phyloP scores from a whole-genome alignment of 2,888 invertebrate species.

The Belgica antarctica region DNA sequence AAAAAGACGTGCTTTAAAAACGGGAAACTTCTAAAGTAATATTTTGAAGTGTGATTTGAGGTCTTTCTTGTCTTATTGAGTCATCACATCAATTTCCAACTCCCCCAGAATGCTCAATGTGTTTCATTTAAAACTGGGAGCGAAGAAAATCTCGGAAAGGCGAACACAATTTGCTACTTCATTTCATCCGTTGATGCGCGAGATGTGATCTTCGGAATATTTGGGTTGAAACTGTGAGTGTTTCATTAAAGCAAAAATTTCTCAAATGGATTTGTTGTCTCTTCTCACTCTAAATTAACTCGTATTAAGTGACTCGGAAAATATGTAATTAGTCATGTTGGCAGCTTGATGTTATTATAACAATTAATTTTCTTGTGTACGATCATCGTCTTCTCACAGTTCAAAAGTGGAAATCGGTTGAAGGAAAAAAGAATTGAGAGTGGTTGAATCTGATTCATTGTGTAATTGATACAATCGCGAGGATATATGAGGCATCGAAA shows the following conservation, averaged over 20 bases:
- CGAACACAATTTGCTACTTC: slow-evolving; percentile 42
- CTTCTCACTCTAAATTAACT: slow-evolving; percentile 36
- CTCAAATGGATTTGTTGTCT: slow-evolving; percentile 15
- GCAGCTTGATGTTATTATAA: slow-evolving; percentile 13
- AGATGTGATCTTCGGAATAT: slow-evolving; percentile 5
- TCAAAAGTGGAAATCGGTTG: neutral
- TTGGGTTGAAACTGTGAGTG: slow-evolving; percentile 20
- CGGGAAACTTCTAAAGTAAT: no score
- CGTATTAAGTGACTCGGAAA: slow-evolving; percentile 40
- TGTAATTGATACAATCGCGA: neutral
- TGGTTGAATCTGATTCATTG: neutral
- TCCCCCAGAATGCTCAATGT: slow-evolving; percentile 16
- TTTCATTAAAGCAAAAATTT: slow-evolving; percentile 16
- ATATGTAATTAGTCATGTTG: slow-evolving; percentile 41
- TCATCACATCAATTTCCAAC: no score
- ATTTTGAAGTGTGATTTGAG: no score
- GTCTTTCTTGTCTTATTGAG: no score
- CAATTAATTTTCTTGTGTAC: slow-evolving; percentile 26
- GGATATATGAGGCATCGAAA: neutral
- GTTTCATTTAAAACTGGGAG: slow-evolving; percentile 33
- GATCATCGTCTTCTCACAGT: neutral
- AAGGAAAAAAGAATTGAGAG: neutral
- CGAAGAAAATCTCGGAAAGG: neutral
- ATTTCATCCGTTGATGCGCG: slow-evolving; percentile 34
- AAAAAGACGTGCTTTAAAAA: neutral